These are phyloP conservation scores for Cyclophora punctaria DNA, from an alignment of 2,888 invertebrate species.

Conservation along the genomic window DNA sequence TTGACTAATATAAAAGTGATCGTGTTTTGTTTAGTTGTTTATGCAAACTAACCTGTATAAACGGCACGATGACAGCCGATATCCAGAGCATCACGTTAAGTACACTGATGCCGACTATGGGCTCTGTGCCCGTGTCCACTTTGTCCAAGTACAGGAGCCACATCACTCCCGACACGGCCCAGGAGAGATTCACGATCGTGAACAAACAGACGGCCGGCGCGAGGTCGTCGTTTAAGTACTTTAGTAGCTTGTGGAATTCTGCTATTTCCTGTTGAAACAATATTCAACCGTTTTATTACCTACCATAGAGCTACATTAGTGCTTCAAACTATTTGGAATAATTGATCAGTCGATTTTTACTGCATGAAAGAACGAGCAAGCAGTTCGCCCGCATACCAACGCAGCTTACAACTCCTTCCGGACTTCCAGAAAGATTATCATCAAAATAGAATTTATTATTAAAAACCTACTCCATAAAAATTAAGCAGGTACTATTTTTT, in stretches of 20 bases:
- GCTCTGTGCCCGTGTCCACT: conserved; percentile 74
- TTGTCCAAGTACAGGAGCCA: conserved; percentile 79
- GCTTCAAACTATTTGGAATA: too few relatives aligned
- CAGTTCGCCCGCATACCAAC: background rate
- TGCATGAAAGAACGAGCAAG: background rate
- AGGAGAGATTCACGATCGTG: conserved; percentile 83
- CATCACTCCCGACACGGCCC: conserved; percentile 80
- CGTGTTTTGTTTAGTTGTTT: background rate
- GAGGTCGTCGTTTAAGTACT: conserved; percentile 84
- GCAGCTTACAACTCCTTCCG: background rate
- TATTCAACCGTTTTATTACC: too few relatives aligned
- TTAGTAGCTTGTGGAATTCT: conserved; percentile 84
- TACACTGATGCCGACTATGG: conserved; percentile 75
- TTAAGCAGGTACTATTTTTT: too few relatives aligned
- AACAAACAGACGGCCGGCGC: conserved; percentile 86
- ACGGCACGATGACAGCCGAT: conserved; percentile 78
- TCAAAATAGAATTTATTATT: too few relatives aligned
- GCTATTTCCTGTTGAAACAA: conserved; percentile 78
- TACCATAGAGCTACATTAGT: too few relatives aligned
- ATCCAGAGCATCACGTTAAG: conserved; percentile 79
- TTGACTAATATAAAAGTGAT: background rate
- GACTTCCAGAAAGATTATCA: too few relatives aligned
- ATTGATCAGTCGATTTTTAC: background rate
- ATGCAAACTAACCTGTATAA: conserved; percentile 76
- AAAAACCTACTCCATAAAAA: too few relatives aligned